Conservation (phyloP, 2,113 vertebrate species). For the Gorilla gorilla region DNA sequence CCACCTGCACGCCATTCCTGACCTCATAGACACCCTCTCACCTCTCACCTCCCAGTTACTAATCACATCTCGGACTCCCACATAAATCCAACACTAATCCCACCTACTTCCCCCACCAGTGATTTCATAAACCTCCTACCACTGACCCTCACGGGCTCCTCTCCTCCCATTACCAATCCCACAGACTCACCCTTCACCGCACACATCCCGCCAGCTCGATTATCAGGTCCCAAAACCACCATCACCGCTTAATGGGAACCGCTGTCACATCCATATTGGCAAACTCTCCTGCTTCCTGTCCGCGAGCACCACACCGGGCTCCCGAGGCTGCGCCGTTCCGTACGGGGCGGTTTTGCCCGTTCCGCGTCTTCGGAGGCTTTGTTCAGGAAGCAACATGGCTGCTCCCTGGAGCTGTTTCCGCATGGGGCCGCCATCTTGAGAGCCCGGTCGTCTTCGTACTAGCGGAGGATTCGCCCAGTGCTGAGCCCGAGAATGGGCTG, state of each 20-base stretch:
- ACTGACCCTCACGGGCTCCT: background rate
- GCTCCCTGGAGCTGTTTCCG: accelerated
- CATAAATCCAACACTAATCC: background rate
- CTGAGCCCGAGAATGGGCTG: accelerated
- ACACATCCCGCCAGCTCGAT: background rate
- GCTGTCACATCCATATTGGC: background rate
- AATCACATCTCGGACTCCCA: background rate
- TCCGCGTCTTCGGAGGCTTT: background rate
- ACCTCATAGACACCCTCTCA: background rate
- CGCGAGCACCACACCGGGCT: background rate
- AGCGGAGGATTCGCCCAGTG: accelerated
- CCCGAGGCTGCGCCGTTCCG: background rate
- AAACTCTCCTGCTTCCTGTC: background rate
- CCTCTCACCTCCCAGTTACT: background rate
- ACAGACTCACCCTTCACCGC: background rate
- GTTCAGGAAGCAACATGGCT: constrained; percentile 50
- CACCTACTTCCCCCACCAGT: background rate
- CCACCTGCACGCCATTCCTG: background rate
- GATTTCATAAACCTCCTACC: background rate
- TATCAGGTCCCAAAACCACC: background rate
- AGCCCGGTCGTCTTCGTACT: background rate
- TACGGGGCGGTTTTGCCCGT: background rate
- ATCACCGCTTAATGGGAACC: accelerated
- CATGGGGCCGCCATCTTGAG: background rate
- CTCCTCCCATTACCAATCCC: background rate